Evolutionary conservation across 2,113 vertebrate species (phyloP), one percentile per base, ranked within the genome.

Genomic region (Kryptolebias marmoratus): DNA sequence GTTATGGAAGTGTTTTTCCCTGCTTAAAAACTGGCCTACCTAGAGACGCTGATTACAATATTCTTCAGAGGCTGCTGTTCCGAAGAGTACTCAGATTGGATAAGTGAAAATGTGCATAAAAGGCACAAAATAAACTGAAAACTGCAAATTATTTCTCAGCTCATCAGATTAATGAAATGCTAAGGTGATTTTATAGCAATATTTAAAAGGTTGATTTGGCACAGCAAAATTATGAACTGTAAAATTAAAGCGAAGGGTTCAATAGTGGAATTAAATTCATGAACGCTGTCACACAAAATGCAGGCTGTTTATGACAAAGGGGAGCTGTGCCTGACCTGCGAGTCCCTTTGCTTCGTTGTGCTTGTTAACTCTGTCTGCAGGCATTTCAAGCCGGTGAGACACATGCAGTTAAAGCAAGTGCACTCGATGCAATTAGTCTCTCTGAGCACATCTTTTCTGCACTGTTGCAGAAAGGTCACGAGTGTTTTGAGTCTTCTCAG

Each of bases 351-450:
- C 59, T 55, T 32, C 4, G 1, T 22, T 54, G 22, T 48, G 61
- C 65, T 80, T 56, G 54, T 77, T 79, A 83, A 47, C 18, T 16
- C 22, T 64, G 68, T 73, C 64, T 79, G 68, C 13, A 2, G 50
- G 74, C 68, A n/a, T 53, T 55, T 14, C 9, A 3, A 50, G 68
- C 44, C 57, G 48, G 22, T 31, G 14, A 76, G 44, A 27, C 1
- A 15, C 54, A 68, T 59, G 31, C 59, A 79, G 67, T 62, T 72
- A 27, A 63, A 57, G 49, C 18, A 65, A 58, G 61, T 65, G 18
- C 7, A 42, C 47, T 36, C 22, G 12, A 39, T 52, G 45, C 22
- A 82, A 75, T 78, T 66, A 82, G 54, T 49, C 52, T 57, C 42
- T 11, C 48, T 1, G 18, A 52, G 31, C 45, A 45, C 32, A 52